Evolutionary conservation across 2,113 vertebrate species (phyloP).

Genomic region (Vireo altiloquus): DNA sequence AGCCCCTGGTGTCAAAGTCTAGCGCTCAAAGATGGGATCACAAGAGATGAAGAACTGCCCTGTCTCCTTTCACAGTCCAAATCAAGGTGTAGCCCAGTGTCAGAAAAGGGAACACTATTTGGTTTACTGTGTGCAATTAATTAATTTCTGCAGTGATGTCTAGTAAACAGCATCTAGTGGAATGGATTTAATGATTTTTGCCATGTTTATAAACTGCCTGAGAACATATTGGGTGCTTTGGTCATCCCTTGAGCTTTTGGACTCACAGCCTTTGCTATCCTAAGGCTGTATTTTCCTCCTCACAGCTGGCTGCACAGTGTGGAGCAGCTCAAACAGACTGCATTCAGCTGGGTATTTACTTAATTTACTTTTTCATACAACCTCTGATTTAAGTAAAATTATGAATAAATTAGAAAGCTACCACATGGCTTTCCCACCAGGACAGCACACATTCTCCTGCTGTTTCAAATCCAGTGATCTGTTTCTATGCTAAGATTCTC

Average conservation of each 20-base stretch:
- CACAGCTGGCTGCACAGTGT: neutral
- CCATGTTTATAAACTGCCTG: neutral
- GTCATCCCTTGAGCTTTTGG: neutral
- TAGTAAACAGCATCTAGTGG: neutral
- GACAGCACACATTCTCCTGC: neutral
- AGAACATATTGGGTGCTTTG: neutral
- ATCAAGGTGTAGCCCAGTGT: neutral
- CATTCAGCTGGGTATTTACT: slow-evolving; percentile 17
- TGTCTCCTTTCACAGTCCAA: neutral
- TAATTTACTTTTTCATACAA: slow-evolving; percentile 26
- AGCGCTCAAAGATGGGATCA: neutral
- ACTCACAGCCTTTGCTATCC: neutral
- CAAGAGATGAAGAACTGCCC: neutral
- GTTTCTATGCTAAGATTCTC: slow-evolving; percentile 8
- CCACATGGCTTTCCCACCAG: neutral
- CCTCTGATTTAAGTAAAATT: slow-evolving; percentile 9
- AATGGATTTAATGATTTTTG: slow-evolving; percentile 25
- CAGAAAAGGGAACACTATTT: neutral
- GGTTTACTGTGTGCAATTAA: neutral
- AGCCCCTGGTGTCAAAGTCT: neutral
- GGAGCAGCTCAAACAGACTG: neutral
- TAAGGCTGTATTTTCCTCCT: neutral
- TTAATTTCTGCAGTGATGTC: neutral
- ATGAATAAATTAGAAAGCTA: slow-evolving; percentile 13
- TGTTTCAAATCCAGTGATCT: neutral